Evolutionary conservation across 2,888 invertebrate species (phyloP).

Genomic region (Craniophora ligustri): DNA sequence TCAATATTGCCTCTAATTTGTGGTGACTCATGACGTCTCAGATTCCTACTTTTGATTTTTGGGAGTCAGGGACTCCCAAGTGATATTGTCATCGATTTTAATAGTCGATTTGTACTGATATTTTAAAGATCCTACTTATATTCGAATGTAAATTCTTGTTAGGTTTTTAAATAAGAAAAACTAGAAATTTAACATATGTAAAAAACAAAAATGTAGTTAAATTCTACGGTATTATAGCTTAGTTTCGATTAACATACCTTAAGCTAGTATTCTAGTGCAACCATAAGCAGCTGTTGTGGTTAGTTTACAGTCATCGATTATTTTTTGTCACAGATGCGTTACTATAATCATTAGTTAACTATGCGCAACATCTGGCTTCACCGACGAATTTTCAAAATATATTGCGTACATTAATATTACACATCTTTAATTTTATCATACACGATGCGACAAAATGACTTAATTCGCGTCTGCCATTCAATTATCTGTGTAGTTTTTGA

Average conservation of each 20-base stretch:
- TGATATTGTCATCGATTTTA: too few species aligned
- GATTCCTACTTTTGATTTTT: too few species aligned
- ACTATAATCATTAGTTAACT: conserved; percentile 25
- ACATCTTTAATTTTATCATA: conserved; percentile 22
- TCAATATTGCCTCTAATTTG: too few species aligned
- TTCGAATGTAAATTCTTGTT: too few species aligned
- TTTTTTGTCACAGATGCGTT: conserved; percentile 24
- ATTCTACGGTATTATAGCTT: too few species aligned
- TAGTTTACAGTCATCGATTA: conserved; percentile 27
- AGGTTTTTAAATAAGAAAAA: too few species aligned
- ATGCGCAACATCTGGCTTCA: conserved; percentile 31
- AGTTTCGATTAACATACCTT: conserved; percentile 2
- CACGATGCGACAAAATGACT: conserved; percentile 36
- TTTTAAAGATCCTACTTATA: too few species aligned
- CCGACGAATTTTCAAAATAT: conserved; percentile 30
- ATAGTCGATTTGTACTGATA: too few species aligned
- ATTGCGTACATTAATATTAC: conserved; percentile 42
- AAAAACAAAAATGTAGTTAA: too few species aligned
- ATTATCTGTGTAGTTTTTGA: conserved; percentile 29
- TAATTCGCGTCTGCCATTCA: conserved; percentile 37
- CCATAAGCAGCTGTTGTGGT: conserved; percentile 28
- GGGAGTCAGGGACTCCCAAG: too few species aligned
- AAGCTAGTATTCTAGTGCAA: conserved; percentile 7
- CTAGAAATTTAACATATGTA: too few species aligned
- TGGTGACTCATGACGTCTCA: too few species aligned